Percentiles rank a stretch among this genome's conserved stretches.
Evolutionary conservation across 2,888 invertebrate genomes (phyloP).

Genomic region (Ophioninae sp.): DNA sequence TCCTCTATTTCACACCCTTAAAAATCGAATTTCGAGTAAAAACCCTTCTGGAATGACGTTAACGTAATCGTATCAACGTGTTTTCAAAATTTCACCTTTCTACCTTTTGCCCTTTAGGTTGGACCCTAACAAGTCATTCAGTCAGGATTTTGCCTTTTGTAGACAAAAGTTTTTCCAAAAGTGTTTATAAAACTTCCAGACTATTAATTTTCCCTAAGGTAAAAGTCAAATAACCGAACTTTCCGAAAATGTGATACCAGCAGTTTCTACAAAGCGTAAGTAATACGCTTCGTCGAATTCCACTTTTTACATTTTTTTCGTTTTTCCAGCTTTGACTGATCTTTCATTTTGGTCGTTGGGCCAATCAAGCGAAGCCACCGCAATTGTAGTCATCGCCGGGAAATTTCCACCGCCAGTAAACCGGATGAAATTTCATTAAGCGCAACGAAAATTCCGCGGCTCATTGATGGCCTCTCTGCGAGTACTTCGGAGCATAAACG

Average conservation of each 20-base stretch:
- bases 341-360: background rate
- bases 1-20: no score
- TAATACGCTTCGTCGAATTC: background rate
- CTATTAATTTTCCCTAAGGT: no score
- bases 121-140: no score
- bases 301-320: background rate
- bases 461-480: conserved; percentile 18
- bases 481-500: background rate
- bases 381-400: background rate
- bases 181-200: no score
- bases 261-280: background rate
- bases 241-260: background rate
- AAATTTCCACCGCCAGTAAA: conserved; percentile 19
- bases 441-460: conserved; percentile 35
- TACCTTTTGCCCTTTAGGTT: no score
- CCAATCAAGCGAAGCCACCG: background rate
- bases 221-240: no score
- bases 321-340: background rate
- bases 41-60: no score
- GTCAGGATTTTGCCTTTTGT: no score
- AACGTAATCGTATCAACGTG: no score
- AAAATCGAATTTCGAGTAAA: no score
- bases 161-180: no score
- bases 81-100: no score
- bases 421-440: conserved; percentile 36